Percentiles rank a stretch among this genome's conserved stretches.
These are phyloP conservation scores for Caenorhabditis becei DNA, from an alignment of 2,888 invertebrate species.

Conservation along the genomic window DNA sequence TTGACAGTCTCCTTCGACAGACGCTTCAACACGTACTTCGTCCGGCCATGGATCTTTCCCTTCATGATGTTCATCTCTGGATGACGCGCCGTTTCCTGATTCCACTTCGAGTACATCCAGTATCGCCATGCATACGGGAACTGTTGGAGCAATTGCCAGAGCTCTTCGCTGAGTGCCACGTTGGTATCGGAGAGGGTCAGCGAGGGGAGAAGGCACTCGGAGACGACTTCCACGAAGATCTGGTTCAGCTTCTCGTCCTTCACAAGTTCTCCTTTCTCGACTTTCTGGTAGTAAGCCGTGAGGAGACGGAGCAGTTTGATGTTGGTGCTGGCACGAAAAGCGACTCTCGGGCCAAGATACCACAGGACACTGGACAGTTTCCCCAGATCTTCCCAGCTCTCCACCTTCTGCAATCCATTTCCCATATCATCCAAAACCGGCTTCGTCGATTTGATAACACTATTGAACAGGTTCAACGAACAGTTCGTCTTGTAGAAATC, in stretches of 20 bases:
- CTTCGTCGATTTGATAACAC: constrained; percentile 28
- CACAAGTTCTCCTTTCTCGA: constrained; percentile 57
- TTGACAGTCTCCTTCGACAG: constrained; percentile 97
- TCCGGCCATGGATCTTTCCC: constrained; percentile 91
- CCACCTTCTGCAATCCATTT: constrained; percentile 53
- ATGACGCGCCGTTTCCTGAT: constrained; percentile 90
- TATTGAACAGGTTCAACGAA: constrained; percentile 35
- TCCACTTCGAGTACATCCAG: constrained; percentile 87
- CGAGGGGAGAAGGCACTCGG: constrained; percentile 92
- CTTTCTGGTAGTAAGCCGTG: constrained; percentile 83
- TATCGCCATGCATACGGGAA: constrained; percentile 83
- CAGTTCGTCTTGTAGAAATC: constrained; percentile 69
- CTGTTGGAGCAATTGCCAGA: constrained; percentile 88
- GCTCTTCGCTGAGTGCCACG: constrained; percentile 95
- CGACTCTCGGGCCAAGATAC: constrained; percentile 71
- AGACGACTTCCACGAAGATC: constrained; percentile 82
- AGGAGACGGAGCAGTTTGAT: constrained; percentile 87
- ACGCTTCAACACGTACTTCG: constrained; percentile 96
- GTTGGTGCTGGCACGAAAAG: constrained; percentile 86
- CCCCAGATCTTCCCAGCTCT: constrained; percentile 72
- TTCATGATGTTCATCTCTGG: constrained; percentile 90
- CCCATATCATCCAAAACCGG: constrained; percentile 34
- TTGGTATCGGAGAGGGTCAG: constrained; percentile 94
- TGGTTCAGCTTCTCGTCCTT: constrained; percentile 62
- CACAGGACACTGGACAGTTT: constrained; percentile 58